phyloP scores from a whole-genome alignment of 2,797 vertebrate species.

The Lateolabrax maculatus region DNA sequence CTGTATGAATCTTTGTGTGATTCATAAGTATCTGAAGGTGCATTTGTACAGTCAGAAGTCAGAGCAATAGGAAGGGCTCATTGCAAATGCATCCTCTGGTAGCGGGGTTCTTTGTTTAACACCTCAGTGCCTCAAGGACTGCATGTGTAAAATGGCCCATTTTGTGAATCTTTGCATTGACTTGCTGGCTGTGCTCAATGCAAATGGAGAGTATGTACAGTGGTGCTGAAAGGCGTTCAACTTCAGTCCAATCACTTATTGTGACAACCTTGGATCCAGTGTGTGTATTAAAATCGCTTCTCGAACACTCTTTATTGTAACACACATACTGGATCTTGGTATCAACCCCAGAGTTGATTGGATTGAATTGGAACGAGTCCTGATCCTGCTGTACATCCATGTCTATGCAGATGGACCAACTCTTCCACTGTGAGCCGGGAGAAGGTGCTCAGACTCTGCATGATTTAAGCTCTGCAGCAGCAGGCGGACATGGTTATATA shows the following conservation, averaged over 20 bases:
- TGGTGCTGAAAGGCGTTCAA: conserved; percentile 67
- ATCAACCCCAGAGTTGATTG: conserved; percentile 60
- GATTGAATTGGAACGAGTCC: conserved; percentile 72
- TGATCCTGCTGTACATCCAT: conserved; percentile 73
- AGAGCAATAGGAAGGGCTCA: conserved; percentile 61
- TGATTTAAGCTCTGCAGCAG: conserved; percentile 80
- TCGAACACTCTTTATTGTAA: conserved; percentile 51
- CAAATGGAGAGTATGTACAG: conserved; percentile 79
- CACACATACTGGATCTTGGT: conserved; percentile 63
- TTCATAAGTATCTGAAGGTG: conserved; percentile 73
- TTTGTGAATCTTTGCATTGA: conserved; percentile 60
- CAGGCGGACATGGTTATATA: conserved; percentile 78
- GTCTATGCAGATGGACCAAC: conserved; percentile 80
- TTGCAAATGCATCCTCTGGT: conserved; percentile 61
- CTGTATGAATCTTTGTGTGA: conserved; percentile 76
- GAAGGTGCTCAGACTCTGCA: conserved; percentile 81
- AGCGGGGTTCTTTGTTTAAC: conserved; percentile 45
- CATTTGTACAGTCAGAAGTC: conserved; percentile 79
- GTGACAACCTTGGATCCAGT: conserved; percentile 53
- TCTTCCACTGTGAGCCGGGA: conserved; percentile 74
- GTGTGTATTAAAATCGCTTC: conserved; percentile 53
- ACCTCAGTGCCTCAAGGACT: conserved; percentile 41
- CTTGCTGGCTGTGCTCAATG: conserved; percentile 75
- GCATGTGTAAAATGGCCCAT: conserved; percentile 52
- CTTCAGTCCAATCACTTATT: conserved; percentile 69